Conservation (phyloP, 2,113 vertebrate genomes). For the Numenius arquata region DNA sequence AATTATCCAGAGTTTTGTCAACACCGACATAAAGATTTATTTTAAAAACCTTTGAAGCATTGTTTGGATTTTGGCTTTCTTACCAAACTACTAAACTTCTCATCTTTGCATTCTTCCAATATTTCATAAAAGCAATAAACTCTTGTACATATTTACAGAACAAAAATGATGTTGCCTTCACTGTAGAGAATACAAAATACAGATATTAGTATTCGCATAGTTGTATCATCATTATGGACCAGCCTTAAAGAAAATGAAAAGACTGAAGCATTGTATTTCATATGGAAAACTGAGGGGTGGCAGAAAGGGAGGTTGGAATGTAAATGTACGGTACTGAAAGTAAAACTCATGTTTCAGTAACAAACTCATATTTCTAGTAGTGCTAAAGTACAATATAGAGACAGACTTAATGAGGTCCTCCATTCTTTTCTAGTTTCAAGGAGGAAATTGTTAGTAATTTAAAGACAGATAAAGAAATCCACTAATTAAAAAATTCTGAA, state of each 20-base stretch:
- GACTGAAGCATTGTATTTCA: not conserved
- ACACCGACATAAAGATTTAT: constrained; percentile 54
- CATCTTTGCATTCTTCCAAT: constrained; percentile 18
- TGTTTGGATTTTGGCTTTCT: constrained; percentile 51
- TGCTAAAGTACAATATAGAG: not conserved
- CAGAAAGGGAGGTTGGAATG: not conserved
- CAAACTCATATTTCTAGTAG: not conserved
- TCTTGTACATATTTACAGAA: not conserved
- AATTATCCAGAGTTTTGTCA: constrained; percentile 34
- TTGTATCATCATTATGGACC: not conserved
- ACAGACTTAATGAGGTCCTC: constrained; percentile 52
- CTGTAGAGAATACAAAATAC: constrained; percentile 31
- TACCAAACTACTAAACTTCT: not conserved
- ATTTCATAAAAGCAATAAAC: constrained; percentile 40
- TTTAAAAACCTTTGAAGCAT: constrained; percentile 52
- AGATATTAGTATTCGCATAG: constrained; percentile 47
- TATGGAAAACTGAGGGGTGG: not conserved
- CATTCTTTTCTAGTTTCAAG: constrained; percentile 31
- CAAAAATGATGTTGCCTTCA: not conserved
- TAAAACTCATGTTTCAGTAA: constrained; percentile 6
- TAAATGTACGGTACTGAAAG: constrained; percentile 19
- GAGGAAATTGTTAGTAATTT: constrained; percentile 59
- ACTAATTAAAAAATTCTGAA: constrained; percentile 68
- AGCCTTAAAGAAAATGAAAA: constrained; percentile 23
- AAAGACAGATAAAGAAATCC: constrained; percentile 69